Base-by-base conservation (phyloP, 1,140 invertebrate species). In the Drosophila azteca region DNA sequence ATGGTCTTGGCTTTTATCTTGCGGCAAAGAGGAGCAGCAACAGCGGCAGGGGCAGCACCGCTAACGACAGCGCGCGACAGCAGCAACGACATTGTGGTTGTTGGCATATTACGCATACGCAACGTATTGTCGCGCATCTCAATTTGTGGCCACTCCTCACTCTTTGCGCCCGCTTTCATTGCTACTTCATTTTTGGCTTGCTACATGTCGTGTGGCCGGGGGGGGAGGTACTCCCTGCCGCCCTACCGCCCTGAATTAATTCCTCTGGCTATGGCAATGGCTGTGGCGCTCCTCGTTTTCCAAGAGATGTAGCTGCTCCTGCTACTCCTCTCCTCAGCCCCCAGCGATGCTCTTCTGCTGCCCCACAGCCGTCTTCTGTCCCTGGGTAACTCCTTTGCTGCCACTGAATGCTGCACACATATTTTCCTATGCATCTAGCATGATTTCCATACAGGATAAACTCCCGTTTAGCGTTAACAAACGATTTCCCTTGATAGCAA, bases 41-140 rank as follows among this genome's bases (percentile, higher is more conserved):
- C 24, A 48, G n/a, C n/a, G 26, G 24, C 20, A 43, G 65, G 44
- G 49, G 45, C 45, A 44, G 57, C 11, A 17, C 8, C 41, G 58
- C 67, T 53, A 70, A 70, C 67, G 50, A 73, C 55, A 73, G 24
- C 57, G 35, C 11, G 35, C 11, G 35, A 3, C 35, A 39, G 35
- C 17, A 39, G 13, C 8, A 17, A 15, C 8, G 9, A 15, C 69
- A 59, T 41, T 44, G 54, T 53, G 50, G 45, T 58, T 70, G 66
- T 69, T 69, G 49, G 51, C 65, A 83, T 76, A 83, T 83, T 66
- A 68, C 79, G 79, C 61, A 82, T 83, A 83, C 79, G 79, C 70
- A 79, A 43, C 79, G 79, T 83, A 79, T 83, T 83, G 80, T 66
- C 52, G 79, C 79, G 58, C 43, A 63, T 73, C 66, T 77, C 63